phyloP scores from a whole-genome alignment of 2,113 vertebrate genomes.

The Uria lomvia region DNA sequence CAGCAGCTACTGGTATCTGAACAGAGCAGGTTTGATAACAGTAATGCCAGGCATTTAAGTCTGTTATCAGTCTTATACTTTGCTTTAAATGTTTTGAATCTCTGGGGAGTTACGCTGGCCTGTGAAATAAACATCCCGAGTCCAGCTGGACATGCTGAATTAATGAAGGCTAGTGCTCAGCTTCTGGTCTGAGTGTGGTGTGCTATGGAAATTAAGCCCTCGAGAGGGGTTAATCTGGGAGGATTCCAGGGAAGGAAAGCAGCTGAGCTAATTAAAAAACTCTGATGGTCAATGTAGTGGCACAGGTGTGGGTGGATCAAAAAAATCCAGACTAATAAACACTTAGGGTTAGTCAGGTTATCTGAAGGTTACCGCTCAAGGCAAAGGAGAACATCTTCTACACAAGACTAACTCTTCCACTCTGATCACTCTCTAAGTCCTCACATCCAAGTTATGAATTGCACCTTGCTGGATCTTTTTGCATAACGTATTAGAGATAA shows the following conservation, averaged over 20 bases:
- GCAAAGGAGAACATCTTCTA: neutral
- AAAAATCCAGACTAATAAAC: neutral
- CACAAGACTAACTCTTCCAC: neutral
- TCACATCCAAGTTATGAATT: neutral
- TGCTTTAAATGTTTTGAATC: neutral
- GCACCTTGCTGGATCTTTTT: neutral
- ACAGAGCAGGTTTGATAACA: neutral
- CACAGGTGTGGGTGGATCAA: neutral
- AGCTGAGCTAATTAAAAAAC: neutral
- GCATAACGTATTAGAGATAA: fast-evolving
- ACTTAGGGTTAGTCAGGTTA: neutral
- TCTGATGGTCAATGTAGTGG: neutral
- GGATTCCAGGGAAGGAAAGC: neutral
- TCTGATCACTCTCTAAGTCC: neutral
- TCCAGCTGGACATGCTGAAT: neutral
- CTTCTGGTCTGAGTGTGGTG: neutral
- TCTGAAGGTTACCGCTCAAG: neutral
- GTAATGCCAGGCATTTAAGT: neutral
- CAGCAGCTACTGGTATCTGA: neutral
- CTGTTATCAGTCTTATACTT: neutral
- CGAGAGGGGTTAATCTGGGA: neutral
- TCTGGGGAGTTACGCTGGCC: neutral
- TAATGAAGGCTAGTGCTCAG: neutral
- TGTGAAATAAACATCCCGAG: neutral
- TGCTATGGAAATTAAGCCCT: neutral